Evolutionary conservation across 2,113 vertebrate genomes (phyloP).

Genomic region (Trogon melanurus): DNA sequence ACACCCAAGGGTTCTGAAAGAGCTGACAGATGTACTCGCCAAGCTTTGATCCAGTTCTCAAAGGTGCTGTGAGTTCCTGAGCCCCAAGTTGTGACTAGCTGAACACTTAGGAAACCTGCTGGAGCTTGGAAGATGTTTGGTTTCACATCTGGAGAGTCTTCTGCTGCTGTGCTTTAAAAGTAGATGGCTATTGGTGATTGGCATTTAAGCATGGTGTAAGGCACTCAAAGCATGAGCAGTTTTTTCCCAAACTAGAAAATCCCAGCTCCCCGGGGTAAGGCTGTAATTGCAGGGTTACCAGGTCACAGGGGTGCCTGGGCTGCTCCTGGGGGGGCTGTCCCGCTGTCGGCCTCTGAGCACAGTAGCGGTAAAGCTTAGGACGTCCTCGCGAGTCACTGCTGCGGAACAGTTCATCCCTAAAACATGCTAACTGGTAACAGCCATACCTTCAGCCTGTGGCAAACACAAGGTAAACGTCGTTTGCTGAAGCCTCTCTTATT

Average conservation of each 20-base stretch:
- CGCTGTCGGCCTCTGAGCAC: background rate
- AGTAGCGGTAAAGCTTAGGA: background rate
- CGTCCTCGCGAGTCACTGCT: background rate
- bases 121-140: background rate
- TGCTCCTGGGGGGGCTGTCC: background rate
- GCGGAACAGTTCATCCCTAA: background rate
- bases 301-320: fast-evolving
- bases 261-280: background rate
- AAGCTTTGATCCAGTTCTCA: background rate
- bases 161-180: background rate
- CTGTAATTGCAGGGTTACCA: fast-evolving
- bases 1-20: too few species aligned
- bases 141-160: background rate
- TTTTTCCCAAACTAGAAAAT: background rate
- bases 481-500: background rate
- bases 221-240: background rate
- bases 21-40: too few species aligned
- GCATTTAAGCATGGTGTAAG: background rate
- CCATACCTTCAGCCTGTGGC: background rate
- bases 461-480: background rate
- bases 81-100: background rate
- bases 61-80: background rate
- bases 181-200: background rate
- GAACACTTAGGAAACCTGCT: background rate
- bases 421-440: fast-evolving